A percentile compares a stretch with the other conserved stretches of the same genome.
phyloP scores from a whole-genome alignment of 1,140 invertebrate species.

The Bactericera cockerelli region DNA sequence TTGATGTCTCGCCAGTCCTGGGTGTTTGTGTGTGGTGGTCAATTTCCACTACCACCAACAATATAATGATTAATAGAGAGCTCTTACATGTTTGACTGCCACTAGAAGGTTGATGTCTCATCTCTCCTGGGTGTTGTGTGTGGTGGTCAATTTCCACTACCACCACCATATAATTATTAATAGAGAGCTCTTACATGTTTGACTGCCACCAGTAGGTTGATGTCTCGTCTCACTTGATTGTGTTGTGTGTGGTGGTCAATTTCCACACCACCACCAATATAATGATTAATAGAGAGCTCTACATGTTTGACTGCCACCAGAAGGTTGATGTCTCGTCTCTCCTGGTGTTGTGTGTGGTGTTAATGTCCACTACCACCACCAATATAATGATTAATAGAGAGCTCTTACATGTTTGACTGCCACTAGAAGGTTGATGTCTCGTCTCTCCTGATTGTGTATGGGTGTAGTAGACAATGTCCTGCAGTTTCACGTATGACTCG shows the following conservation, averaged over 20 bases:
- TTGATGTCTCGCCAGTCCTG: not conserved
- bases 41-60: not conserved
- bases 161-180: too few relatives aligned
- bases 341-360: not conserved
- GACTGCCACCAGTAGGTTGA: not conserved
- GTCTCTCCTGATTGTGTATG: not conserved
- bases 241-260: not conserved
- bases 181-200: conserved; percentile 5
- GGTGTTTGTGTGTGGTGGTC: not conserved
- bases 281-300: too few relatives aligned
- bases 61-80: too few relatives aligned
- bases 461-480: not conserved
- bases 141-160: not conserved
- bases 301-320: not conserved
- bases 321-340: not conserved
- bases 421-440: not conserved
- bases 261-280: not conserved
- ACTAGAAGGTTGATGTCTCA: not conserved
- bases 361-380: not conserved
- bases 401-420: conserved; percentile 1
- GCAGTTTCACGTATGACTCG: not conserved
- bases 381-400: too few relatives aligned
- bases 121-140: not conserved
- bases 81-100: not conserved
- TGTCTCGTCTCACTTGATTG: not conserved